Conservation (phyloP, 2,113 vertebrate genomes). For the Leptocoma aspasia region DNA sequence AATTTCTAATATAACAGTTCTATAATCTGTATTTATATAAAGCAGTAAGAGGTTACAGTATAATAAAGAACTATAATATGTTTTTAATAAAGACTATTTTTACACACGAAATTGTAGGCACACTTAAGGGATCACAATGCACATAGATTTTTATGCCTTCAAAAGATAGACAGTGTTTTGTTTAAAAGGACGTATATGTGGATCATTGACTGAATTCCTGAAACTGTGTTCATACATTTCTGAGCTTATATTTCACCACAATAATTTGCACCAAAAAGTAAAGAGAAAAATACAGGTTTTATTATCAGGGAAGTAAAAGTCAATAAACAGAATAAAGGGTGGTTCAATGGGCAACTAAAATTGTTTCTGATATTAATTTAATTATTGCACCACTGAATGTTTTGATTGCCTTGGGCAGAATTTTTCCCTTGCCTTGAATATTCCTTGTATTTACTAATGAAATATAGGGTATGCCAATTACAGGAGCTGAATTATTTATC, state of each 20-base stretch:
- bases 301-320: neutral
- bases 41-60: neutral
- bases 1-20: conserved; percentile 48
- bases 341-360: neutral
- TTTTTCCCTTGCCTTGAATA: neutral
- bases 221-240: neutral
- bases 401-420: neutral
- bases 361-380: neutral
- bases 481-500: neutral
- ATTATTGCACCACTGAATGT: neutral
- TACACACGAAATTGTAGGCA: neutral
- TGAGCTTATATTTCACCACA: neutral
- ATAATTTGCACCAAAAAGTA: neutral
- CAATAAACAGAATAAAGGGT: neutral
- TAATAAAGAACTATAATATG: neutral
- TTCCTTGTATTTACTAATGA: neutral
- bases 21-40: conserved; percentile 5
- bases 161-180: neutral
- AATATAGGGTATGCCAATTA: neutral
- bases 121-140: neutral
- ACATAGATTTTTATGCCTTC: neutral
- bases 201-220: neutral
- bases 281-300: neutral
- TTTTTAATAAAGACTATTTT: conserved; percentile 16
- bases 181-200: neutral